Base-by-base conservation (phyloP, 2,888 invertebrate genomes). In the Celastrina argiolus region DNA sequence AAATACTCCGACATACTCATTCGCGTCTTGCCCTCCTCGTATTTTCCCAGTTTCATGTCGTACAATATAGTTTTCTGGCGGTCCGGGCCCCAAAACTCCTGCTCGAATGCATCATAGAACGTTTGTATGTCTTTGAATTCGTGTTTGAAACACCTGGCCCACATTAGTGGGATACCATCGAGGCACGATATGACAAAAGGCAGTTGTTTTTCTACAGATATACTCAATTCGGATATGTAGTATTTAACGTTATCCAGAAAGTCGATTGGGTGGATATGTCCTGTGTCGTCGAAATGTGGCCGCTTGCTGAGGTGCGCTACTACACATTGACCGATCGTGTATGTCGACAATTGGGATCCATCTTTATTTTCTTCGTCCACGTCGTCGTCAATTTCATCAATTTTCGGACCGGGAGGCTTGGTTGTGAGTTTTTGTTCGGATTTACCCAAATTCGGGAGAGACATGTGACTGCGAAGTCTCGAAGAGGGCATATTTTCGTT, bases 1-100 rank as follows among this genome's bases (percentile, higher is more conserved):
- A 89, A 91, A 74, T 91, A 91, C 74, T 91, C 90, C 1, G 91
- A 88, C 88, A 91, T 90, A 70, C 81, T 85, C 80, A 85, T 82
- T 26, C 84, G 77, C 6, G 85, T 76, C 68, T 78, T 82, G 2
- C 72, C 72, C 41, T 85, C 88, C 56, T 89, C 87, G 69, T 88
- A 90, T 74, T 91, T 91, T 51, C 91, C 91, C 56, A 91, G 74
- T 73, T 91, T 91, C 81, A 91, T 81, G 69, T 91, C 91, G 70
- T 88, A 91, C 7, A 91, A 75, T 28, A 88, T 88, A 8, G 88
- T 78, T 68, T 90, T 91, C 72, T 91, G 91, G 65, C 88, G 76
- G 34, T 89, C 90, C 1, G 83, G 77, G 2, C 91, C 88, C 91
- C 91, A 91, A 73, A 88, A 91, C 68, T 91, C 91, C 71, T 87